Base-by-base conservation (phyloP, 2,113 vertebrate genomes). In the Psephotus haematonotus region DNA sequence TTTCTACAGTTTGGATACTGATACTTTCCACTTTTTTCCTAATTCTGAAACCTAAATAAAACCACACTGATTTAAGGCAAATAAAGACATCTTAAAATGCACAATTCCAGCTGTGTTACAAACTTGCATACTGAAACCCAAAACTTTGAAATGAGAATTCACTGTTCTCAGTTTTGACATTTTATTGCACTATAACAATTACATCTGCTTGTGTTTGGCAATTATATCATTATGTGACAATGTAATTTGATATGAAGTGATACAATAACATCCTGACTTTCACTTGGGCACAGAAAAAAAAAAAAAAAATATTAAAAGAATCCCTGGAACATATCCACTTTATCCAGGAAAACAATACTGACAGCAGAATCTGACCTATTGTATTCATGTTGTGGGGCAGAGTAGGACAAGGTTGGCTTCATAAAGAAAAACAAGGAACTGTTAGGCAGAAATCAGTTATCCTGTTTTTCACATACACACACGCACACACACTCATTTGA, bases 161-260 rank as follows among this genome's bases (percentile, higher is more conserved):
- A 43, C 16, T 10, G 22, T 76, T 86, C 69, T 94, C 90, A 69
- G 94, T 92, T 88, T 62, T 80, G 81, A 85, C 55, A 76, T 91
- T 96, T 96, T 96, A 94, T 90, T 82, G 86, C 60, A 80, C 90
- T 39, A 33, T 95, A 95, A 92, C 87, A 72, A 69, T 92, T 74
- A 64, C 88, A 82, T 91, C 88, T 97, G 70, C 49, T 88, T 50
- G 68, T 17, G 28, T 68, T 93, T 88, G 72, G 82, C 69, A 55
- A 87, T 95, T 93, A 77, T 85, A 76, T 86, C 69, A 90, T 90
- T 90, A 80, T 50, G 19, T 57, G 93, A 69, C 63, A 71, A 60
- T 62, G 47, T 81, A 70, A 79, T 91, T 72, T 78, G 50, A 80
- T 93, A 94, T 89, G 94, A 93, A 94, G 71, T 75, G 68, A 88